Percentiles rank a stretch among this genome's conserved stretches.
phyloP scores from a whole-genome alignment of 2,888 invertebrate species.

The Sturmia bella region DNA sequence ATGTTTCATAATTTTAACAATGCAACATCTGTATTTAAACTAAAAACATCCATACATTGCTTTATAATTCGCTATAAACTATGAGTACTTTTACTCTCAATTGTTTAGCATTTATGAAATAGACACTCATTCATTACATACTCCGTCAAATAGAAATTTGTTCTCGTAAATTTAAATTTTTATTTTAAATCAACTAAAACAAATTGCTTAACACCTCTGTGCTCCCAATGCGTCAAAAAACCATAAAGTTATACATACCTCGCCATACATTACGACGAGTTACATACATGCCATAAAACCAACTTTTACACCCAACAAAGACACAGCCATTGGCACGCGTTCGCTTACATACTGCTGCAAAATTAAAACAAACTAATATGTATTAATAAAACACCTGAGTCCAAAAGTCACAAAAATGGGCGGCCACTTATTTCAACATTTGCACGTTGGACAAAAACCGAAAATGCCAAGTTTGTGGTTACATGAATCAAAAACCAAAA shows the following conservation, averaged over 20 bases:
- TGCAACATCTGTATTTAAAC: no score
- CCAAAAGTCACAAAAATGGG: conserved; percentile 47
- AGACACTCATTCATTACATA: not conserved
- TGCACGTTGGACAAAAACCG: conserved; percentile 33
- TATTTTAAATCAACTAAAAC: conserved; percentile 68
- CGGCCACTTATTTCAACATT: conserved; percentile 56
- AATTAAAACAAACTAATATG: conserved; percentile 27
- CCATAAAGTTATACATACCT: not conserved
- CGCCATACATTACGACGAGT: conserved; percentile 6
- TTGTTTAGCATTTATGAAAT: conserved; percentile 20
- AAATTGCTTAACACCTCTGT: conserved; percentile 65
- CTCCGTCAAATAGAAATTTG: not conserved
- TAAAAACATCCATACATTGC: no score
- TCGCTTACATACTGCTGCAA: not conserved
- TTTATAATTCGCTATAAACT: no score
- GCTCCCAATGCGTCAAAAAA: conserved; percentile 17
- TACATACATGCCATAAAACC: conserved; percentile 18
- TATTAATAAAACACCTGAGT: conserved; percentile 63
- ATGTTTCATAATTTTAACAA: no score
- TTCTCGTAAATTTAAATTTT: conserved; percentile 51
- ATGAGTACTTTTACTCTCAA: conserved; percentile 17
- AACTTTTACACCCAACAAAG: conserved; percentile 18
- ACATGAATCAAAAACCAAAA: conserved; percentile 37
- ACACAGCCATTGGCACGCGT: not conserved
- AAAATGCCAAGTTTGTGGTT: conserved; percentile 66